phyloP scores from a whole-genome alignment of 1,140 invertebrate genomes.

The Lethrus apterus region DNA sequence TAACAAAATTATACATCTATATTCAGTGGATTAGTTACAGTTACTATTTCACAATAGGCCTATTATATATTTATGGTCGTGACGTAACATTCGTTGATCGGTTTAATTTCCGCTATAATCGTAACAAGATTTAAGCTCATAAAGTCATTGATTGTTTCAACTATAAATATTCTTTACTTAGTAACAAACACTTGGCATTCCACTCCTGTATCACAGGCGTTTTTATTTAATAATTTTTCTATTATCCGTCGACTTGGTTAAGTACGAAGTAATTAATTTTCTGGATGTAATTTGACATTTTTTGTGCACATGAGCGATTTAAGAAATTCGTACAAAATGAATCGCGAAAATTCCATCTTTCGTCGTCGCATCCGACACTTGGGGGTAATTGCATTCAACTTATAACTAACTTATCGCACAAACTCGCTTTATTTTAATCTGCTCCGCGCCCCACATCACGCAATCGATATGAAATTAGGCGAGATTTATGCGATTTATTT shows the following conservation, averaged over 20 bases:
- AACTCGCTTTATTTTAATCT: too few relatives aligned
- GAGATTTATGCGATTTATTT: too few relatives aligned
- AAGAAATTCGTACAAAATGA: too few relatives aligned
- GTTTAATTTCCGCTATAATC: background rate
- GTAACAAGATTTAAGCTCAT: conserved; percentile 14
- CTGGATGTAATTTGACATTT: too few relatives aligned
- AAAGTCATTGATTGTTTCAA: conserved; percentile 20
- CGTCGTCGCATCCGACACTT: background rate
- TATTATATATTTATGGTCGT: conserved; percentile 5
- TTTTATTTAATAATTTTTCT: too few relatives aligned
- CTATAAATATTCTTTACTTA: conserved; percentile 16
- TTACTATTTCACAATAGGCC: conserved; percentile 11
- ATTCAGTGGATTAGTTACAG: conserved; percentile 7
- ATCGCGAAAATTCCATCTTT: background rate
- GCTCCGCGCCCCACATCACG: too few relatives aligned
- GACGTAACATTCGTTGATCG: conserved; percentile 5
- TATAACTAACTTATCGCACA: too few relatives aligned
- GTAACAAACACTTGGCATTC: conserved; percentile 18
- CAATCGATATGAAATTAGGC: too few relatives aligned
- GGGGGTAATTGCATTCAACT: too few relatives aligned
- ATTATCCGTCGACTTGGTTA: too few relatives aligned
- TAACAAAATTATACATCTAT: conserved; percentile 9
- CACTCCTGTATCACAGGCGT: conserved; percentile 22
- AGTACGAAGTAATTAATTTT: too few relatives aligned
- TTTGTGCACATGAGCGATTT: too few relatives aligned